Percentiles rank a stretch among this genome's conserved stretches.
These are phyloP conservation scores for Rutilus rutilus DNA, from an alignment of 2,113 vertebrate genomes.

Conservation along the genomic window DNA sequence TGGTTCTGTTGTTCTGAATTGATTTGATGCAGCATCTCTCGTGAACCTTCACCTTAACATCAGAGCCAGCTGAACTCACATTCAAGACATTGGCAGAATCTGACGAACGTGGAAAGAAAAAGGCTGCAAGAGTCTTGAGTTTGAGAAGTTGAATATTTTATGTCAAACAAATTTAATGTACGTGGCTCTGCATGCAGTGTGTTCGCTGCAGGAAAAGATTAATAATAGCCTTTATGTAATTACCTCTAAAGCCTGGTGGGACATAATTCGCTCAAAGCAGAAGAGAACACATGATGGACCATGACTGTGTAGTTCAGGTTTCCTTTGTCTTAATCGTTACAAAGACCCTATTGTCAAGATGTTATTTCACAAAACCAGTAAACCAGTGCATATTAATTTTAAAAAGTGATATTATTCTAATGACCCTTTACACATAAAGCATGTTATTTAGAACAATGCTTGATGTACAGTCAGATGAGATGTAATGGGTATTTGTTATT, in stretches of 20 bases:
- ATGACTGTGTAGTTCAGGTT: conserved; percentile 41
- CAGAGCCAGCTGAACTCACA: not conserved
- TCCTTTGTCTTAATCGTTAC: conserved; percentile 8
- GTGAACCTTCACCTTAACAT: conserved; percentile 21
- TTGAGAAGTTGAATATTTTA: conserved; percentile 17
- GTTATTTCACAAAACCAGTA: not conserved
- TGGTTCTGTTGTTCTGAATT: not conserved
- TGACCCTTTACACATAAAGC: not conserved
- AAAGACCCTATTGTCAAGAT: not conserved
- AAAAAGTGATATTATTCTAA: not conserved
- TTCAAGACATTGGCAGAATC: not conserved
- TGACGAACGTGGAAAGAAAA: not conserved
- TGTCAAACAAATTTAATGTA: conserved; percentile 50
- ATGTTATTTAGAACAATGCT: not conserved
- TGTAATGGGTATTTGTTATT: not conserved
- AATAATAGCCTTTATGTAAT: conserved; percentile 63
- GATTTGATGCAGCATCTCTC: not conserved
- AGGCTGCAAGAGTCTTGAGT: not conserved
- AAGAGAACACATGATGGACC: conserved; percentile 63
- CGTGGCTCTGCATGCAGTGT: conserved; percentile 47
- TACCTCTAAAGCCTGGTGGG: conserved; percentile 66
- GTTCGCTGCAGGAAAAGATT: conserved; percentile 56
- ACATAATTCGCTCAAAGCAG: conserved; percentile 64
- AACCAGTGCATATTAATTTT: not conserved
- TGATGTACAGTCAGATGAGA: not conserved